Evolutionary conservation across 2,888 invertebrate species (phyloP).

Genomic region (Cryptocheilus praepositus): DNA sequence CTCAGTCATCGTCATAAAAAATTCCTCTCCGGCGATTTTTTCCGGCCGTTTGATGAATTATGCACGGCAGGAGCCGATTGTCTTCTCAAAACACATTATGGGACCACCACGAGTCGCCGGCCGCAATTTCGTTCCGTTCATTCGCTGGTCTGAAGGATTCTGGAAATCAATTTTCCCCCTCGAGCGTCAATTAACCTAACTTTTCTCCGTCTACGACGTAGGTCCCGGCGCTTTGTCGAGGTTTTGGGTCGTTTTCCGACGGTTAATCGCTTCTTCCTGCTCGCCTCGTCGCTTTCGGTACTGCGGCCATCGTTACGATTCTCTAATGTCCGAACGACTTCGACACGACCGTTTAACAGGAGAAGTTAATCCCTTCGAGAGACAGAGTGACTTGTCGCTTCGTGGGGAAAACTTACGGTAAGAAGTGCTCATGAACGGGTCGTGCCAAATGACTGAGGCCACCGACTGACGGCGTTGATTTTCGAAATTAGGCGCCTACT

Average conservation of each 20-base stretch:
- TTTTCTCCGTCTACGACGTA: constrained; percentile 52
- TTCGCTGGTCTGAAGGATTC: constrained; percentile 26
- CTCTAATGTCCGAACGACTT: constrained; percentile 22
- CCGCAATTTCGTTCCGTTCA: constrained; percentile 5
- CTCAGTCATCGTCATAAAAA: no score
- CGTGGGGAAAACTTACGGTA: no score
- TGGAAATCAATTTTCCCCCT: constrained; percentile 55
- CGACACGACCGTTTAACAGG: constrained; percentile 5
- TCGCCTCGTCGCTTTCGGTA: constrained; percentile 28
- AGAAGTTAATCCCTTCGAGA: constrained; percentile 32
- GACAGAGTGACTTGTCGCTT: not conserved
- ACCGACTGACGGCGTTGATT: no score
- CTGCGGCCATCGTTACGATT: constrained; percentile 25
- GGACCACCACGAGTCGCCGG: no score
- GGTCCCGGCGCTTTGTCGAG: constrained; percentile 31
- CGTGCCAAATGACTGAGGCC: no score
- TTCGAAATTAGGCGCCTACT: no score
- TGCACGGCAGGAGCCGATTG: constrained; percentile 21
- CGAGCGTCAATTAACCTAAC: constrained; percentile 51
- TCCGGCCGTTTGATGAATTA: constrained; percentile 14
- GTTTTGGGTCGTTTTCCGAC: not conserved
- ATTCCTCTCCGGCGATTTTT: not conserved
- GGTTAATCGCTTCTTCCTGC: constrained; percentile 24
- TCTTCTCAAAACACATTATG: constrained; percentile 26
- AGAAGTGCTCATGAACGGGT: no score